Conservation (phyloP, 2,113 vertebrate species). For the Pandion haliaetus region DNA sequence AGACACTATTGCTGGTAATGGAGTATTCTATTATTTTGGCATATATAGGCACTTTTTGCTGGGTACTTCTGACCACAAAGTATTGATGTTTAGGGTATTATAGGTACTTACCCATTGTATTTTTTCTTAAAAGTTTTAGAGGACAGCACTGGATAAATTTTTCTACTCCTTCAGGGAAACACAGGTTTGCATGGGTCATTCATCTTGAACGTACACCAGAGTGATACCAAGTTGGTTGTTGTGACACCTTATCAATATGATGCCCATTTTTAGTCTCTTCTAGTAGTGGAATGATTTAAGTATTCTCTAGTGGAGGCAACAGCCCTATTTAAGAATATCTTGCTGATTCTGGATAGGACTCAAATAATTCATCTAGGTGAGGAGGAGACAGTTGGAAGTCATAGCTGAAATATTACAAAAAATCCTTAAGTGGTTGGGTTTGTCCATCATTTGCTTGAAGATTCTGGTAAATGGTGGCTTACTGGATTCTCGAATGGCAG, state of each 20-base stretch:
- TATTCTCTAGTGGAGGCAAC: neutral
- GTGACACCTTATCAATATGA: neutral
- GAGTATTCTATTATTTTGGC: neutral
- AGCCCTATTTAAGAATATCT: neutral
- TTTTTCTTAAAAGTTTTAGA: neutral
- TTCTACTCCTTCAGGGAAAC: neutral
- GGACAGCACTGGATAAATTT: neutral
- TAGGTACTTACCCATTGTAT: neutral
- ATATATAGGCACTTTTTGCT: neutral
- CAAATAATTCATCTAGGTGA: neutral
- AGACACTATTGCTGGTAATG: neutral
- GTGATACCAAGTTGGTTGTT: neutral
- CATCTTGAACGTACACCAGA: neutral
- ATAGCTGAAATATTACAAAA: neutral
- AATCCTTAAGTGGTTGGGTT: neutral
- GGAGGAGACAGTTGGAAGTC: neutral
- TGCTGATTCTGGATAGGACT: neutral
- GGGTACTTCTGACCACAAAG: neutral
- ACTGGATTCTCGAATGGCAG: neutral
- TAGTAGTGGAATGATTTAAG: neutral
- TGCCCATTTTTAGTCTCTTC: neutral
- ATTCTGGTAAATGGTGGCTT: neutral
- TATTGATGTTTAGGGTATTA: constrained; percentile 1
- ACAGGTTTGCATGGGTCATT: neutral
- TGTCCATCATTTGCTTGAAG: neutral